Base-by-base conservation (phyloP, 2,888 invertebrate genomes). In the Phasia obesa region DNA sequence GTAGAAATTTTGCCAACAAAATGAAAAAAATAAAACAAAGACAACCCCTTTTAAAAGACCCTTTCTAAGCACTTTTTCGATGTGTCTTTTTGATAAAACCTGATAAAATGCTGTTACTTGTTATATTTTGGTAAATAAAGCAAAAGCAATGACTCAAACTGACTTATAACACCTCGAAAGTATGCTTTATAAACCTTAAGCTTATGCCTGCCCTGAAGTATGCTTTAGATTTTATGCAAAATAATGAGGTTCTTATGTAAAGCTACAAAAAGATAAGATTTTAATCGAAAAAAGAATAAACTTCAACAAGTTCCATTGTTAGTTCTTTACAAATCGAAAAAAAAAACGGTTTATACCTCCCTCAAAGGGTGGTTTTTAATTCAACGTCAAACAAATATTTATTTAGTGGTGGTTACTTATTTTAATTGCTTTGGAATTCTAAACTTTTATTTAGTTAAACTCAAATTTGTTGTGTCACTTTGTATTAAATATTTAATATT, bases 151-250 rank as follows among this genome's bases (percentile, higher is more conserved):
- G 71, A 78, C 71, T 78, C 78, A 78, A 83, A 60, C 35, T 71
- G 70, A 83, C 82, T 83, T 79, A n/a, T 67, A 78, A 79, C 82
- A 83, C 78, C 78, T 79, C 21, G 44, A 27, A 78, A 75, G 60
- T 75, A 75, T 65, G 64, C 75, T 59, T 23, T 49, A 27, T 25
- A 11, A 2, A 49, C 9, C 5, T n/a, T 4, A 27, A 49, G 2
- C 27, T 17, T 6, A 51, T 17, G 15, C 2, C 65, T 27, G 31
- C 65, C 78, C 71, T 44, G 13, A 19, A 67, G 65, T 65, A 79
- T 59, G 65, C 59, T 65, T 57, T 38, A n/a, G 25, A 35, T 53
- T 62, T 44, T 17, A 11, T 2, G 49, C 1, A 38, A n/a, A 49
- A 23, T 42, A 38, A 64, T 77, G 35, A 55, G 15, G 17, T 70